Evolutionary conservation across 2,797 vertebrate species (phyloP).

Genomic region (Tapera naevia): DNA sequence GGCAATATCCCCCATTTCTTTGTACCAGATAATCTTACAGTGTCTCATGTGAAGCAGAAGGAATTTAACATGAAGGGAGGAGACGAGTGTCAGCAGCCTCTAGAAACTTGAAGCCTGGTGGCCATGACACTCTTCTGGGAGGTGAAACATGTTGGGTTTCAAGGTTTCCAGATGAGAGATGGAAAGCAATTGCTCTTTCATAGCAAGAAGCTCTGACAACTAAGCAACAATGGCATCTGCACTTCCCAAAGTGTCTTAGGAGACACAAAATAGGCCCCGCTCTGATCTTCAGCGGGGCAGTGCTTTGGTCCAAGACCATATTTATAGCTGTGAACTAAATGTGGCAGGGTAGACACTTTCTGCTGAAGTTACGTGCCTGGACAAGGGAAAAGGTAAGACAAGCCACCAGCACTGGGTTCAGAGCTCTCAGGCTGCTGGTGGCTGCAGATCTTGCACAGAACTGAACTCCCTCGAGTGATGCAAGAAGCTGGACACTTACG

Average conservation of each 20-base stretch:
- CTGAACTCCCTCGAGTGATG: not conserved
- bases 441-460: not conserved
- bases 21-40: not conserved
- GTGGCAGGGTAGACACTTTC: not conserved
- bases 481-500: not conserved
- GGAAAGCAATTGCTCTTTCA: not conserved
- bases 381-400: not conserved
- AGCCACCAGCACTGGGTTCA: not conserved
- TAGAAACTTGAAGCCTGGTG: not conserved
- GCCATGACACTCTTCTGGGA: not conserved
- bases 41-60: not conserved
- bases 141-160: not conserved
- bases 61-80: slow-evolving; percentile 25
- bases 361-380: not conserved
- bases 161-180: not conserved
- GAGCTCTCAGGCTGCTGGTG: not conserved
- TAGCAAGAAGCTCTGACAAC: not conserved
- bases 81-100: not conserved
- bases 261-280: not conserved
- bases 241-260: not conserved
- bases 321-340: not conserved
- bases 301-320: not conserved
- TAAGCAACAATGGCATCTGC: not conserved
- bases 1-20: not conserved
- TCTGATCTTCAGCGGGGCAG: not conserved